Conservation (phyloP, 2,888 invertebrate species). For the Nebria salina region DNA sequence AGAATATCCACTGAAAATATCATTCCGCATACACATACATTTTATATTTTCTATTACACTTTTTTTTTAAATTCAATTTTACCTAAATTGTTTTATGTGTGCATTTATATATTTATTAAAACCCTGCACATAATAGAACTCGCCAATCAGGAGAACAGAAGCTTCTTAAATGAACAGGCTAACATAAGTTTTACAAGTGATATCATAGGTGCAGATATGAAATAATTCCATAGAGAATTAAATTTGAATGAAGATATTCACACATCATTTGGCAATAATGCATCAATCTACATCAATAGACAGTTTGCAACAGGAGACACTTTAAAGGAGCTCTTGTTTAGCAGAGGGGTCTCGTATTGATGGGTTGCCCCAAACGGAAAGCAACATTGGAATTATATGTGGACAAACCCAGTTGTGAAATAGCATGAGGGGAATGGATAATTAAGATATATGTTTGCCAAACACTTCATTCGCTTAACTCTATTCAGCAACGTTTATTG, state of each 20-base stretch:
- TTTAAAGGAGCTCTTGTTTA: slow-evolving; percentile 8
- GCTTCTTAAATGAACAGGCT: no score
- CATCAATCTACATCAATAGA: background rate
- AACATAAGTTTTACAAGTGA: no score
- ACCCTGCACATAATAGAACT: slow-evolving; percentile 9
- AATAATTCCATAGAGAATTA: background rate
- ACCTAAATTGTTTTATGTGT: no score
- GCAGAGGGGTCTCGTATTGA: slow-evolving; percentile 8
- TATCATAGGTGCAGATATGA: background rate
- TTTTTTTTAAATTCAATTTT: no score
- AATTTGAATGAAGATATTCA: no score
- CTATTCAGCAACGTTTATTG: slow-evolving; percentile 19
- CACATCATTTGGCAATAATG: background rate
- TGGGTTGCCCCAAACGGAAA: slow-evolving; percentile 19
- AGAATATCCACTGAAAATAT: background rate
- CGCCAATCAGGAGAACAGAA: no score
- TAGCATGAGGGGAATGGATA: slow-evolving; percentile 1
- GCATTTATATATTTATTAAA: slow-evolving; percentile 10
- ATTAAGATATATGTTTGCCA: slow-evolving; percentile 42
- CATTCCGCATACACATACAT: no score
- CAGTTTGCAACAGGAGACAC: slow-evolving; percentile 24
- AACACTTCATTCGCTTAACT: slow-evolving; percentile 41
- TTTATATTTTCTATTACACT: no score
- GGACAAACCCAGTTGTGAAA: slow-evolving; percentile 14
- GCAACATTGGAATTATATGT: slow-evolving; percentile 8